Percentiles rank a stretch among this genome's conserved stretches.
phyloP scores from a whole-genome alignment of 2,113 vertebrate species.

The Podilymbus podiceps region DNA sequence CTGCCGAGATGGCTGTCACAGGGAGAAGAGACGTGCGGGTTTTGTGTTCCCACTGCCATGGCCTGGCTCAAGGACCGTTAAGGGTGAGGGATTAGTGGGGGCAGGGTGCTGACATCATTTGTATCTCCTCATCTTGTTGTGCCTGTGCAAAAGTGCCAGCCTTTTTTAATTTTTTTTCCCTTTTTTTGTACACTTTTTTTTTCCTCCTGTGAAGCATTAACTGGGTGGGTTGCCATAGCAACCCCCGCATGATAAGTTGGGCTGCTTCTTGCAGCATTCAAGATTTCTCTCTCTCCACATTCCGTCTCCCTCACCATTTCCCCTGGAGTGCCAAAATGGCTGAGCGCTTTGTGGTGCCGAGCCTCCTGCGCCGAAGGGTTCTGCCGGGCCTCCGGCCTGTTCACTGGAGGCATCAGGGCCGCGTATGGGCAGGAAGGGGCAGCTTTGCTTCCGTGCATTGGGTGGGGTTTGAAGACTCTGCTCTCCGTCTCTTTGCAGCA shows the following conservation, averaged over 20 bases:
- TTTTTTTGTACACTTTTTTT: too few species aligned
- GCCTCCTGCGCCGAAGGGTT: background rate
- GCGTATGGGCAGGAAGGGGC: background rate
- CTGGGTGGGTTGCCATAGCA: constrained; percentile 67
- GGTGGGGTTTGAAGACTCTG: background rate
- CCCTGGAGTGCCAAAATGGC: background rate
- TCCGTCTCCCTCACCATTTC: background rate
- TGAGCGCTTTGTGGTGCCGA: background rate
- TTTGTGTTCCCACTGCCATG: background rate
- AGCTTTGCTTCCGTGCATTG: background rate
- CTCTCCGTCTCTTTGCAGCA: background rate
- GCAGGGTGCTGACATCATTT: background rate
- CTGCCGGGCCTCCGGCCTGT: background rate
- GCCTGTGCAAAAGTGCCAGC: constrained; percentile 34
- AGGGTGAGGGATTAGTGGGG: background rate
- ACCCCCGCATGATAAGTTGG: background rate
- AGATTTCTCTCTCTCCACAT: background rate
- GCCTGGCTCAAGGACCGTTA: background rate
- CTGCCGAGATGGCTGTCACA: background rate
- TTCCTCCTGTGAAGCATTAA: background rate
- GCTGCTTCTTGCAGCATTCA: constrained; percentile 21
- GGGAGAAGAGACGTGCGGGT: background rate
- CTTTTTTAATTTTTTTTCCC: background rate
- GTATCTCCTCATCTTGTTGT: constrained; percentile 1
- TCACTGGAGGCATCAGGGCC: background rate